Evolutionary conservation across 2,113 vertebrate genomes (phyloP).

Genomic region (Cyprinodon tularosa): DNA sequence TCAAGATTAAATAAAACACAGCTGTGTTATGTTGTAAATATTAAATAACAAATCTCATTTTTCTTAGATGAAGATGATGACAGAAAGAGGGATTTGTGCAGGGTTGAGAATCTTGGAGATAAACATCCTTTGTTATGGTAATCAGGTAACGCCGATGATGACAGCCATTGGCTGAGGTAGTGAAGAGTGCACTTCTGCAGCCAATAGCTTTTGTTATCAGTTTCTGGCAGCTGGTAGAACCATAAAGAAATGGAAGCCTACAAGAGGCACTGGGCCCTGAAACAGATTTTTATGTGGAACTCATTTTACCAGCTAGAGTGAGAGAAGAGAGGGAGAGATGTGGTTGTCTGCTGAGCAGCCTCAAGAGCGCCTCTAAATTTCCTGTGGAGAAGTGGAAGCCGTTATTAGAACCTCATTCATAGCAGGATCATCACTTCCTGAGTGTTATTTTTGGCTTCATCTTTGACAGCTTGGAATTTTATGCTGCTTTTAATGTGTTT

Average conservation of each 20-base stretch:
- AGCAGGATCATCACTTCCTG: conserved; percentile 46
- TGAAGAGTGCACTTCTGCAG: conserved; percentile 65
- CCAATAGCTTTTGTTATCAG: conserved; percentile 76
- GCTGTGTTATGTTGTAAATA: conserved; percentile 65
- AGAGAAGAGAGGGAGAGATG: conserved; percentile 59
- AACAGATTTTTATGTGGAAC: conserved; percentile 63
- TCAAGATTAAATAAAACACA: conserved; percentile 46
- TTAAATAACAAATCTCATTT: conserved; percentile 44
- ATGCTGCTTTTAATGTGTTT: conserved; percentile 26
- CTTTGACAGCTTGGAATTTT: conserved; percentile 25
- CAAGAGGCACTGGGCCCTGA: conserved; percentile 65
- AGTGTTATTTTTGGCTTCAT: conserved; percentile 44
- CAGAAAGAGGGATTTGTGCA: conserved; percentile 57
- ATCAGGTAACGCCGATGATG: conserved; percentile 62
- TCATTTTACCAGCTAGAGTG: conserved; percentile 60
- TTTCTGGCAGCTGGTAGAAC: conserved; percentile 73
- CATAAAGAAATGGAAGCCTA: conserved; percentile 67
- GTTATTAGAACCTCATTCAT: conserved; percentile 56
- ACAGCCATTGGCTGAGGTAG: conserved; percentile 71
- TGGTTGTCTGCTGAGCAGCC: conserved; percentile 59
- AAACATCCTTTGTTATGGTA: conserved; percentile 77
- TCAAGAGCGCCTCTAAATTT: conserved; percentile 54
- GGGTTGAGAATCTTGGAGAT: conserved; percentile 67
- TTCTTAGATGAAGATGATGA: conserved; percentile 53
- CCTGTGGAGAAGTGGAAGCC: conserved; percentile 54